These are phyloP conservation scores for Aphelinus atriplicis DNA, from an alignment of 1,140 invertebrate genomes.

Conservation along the genomic window DNA sequence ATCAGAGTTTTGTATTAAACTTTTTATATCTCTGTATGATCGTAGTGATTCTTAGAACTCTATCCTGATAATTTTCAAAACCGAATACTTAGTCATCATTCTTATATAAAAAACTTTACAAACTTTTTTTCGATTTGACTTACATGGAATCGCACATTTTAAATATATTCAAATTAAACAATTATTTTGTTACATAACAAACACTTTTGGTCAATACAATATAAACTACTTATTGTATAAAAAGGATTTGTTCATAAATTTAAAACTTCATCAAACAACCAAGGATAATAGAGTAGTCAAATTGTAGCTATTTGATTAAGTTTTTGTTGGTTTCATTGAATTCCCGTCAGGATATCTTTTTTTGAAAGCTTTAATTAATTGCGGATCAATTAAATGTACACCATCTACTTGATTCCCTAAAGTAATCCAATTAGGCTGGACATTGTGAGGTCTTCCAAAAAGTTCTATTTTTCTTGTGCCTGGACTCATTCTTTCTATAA, in stretches of 20 bases:
- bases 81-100: not conserved
- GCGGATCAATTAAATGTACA: conserved; percentile 92
- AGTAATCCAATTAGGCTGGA: conserved; percentile 98
- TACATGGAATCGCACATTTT: no score
- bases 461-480: conserved; percentile 97
- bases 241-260: no score
- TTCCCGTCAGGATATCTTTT: conserved; percentile 95
- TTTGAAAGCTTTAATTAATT: conserved; percentile 88
- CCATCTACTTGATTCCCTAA: conserved; percentile 95
- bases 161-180: no score
- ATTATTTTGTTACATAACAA: no score
- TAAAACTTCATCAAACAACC: no score
- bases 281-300: no score
- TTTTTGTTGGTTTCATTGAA: conserved; percentile 74
- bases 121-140: no score
- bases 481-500: conserved; percentile 85
- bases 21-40: conserved; percentile 28
- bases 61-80: not conserved
- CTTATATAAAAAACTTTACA: not conserved
- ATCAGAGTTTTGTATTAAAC: conserved; percentile 40
- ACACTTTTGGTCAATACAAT: no score
- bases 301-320: conserved; percentile 34
- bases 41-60: conserved; percentile 2
- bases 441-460: conserved; percentile 96
- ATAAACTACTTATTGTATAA: no score